These are phyloP conservation scores for Spisula solida DNA, from an alignment of 2,888 invertebrate species.

Conservation along the genomic window DNA sequence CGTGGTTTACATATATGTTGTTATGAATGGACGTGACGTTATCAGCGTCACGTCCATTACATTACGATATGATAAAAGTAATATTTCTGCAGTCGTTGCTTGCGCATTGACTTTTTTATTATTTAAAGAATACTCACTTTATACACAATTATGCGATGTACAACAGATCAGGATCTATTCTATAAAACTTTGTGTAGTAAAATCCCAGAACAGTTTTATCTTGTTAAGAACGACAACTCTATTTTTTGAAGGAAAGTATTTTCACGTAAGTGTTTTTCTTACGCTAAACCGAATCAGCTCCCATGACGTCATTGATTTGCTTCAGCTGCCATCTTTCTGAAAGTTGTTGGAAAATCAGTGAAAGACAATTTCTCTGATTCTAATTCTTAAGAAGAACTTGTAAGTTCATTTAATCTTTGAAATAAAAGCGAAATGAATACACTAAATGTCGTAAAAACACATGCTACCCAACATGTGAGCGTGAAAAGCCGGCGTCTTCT, in stretches of 20 bases:
- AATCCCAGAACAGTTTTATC: too few relatives aligned
- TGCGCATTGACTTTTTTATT: too few relatives aligned
- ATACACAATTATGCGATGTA: too few relatives aligned
- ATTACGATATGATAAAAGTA: too few relatives aligned
- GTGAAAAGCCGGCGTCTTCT: slow-evolving; percentile 25
- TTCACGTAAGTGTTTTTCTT: slow-evolving; percentile 24
- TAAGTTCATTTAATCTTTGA: background rate
- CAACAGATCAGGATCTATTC: too few relatives aligned
- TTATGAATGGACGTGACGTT: too few relatives aligned
- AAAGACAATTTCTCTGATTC: background rate
- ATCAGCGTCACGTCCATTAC: too few relatives aligned
- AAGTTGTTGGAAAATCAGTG: slow-evolving; percentile 39
- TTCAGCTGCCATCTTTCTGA: slow-evolving; percentile 70
- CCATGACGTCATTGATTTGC: slow-evolving; percentile 73
- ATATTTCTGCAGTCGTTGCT: too few relatives aligned
- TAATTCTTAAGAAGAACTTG: background rate
- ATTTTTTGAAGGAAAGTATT: background rate
- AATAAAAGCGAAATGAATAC: background rate
- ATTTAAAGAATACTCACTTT: too few relatives aligned
- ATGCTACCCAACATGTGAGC: slow-evolving; percentile 23
- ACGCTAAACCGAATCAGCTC: slow-evolving; percentile 54
- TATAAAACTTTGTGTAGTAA: too few relatives aligned
- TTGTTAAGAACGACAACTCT: slow-evolving; percentile 16
- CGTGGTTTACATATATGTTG: too few relatives aligned
- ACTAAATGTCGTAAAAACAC: background rate